Conservation (phyloP, 1,140 invertebrate genomes). For the Meloidogyne exigua region DNA sequence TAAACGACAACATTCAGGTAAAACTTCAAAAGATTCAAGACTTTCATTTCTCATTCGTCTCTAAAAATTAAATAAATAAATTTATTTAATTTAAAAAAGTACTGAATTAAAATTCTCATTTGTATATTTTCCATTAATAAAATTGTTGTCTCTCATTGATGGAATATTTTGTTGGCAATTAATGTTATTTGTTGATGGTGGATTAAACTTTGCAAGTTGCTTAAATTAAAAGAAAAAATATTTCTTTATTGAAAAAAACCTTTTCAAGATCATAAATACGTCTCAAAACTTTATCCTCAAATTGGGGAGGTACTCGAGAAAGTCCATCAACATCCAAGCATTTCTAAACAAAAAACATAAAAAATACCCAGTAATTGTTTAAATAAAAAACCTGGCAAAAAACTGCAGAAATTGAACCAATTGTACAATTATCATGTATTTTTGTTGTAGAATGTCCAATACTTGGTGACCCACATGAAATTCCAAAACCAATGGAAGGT, state of each 20-base stretch:
- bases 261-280: constrained; percentile 26
- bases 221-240: neutral
- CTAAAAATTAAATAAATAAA: neutral
- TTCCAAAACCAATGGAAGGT: constrained; percentile 8
- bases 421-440: constrained; percentile 27
- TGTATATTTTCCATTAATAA: constrained; percentile 11
- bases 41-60: constrained; percentile 38
- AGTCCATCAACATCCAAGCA: constrained; percentile 22
- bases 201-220: constrained; percentile 25
- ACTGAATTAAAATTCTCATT: constrained; percentile 4
- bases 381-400: constrained; percentile 14
- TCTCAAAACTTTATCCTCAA: constrained; percentile 43
- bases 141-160: neutral
- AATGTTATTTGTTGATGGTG: constrained; percentile 5
- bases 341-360: constrained; percentile 11
- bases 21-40: constrained; percentile 42
- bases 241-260: neutral
- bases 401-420: constrained; percentile 24
- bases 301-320: constrained; percentile 42
- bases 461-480: constrained; percentile 5
- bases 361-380: neutral
- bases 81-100: neutral
- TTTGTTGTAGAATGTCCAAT: neutral
- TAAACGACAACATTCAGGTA: constrained; percentile 23
- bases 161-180: constrained; percentile 2